Conservation (phyloP, 2,888 invertebrate genomes). For the Folsomia candida region DNA sequence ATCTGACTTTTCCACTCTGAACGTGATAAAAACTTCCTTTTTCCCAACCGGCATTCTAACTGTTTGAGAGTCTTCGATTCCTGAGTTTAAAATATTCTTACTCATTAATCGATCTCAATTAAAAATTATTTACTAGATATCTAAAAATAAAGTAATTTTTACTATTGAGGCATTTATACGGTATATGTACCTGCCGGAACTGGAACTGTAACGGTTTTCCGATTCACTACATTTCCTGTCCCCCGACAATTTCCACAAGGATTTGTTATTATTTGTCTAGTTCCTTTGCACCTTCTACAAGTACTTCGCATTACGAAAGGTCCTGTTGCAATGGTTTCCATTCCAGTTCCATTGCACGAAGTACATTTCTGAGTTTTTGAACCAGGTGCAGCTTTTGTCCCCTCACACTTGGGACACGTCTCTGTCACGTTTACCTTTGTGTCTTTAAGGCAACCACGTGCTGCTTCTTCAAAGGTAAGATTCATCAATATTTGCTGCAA, state of each 20-base stretch:
- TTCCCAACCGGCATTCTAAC: slow-evolving; percentile 88
- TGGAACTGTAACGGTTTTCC: slow-evolving; percentile 83
- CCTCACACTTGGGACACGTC: slow-evolving; percentile 83
- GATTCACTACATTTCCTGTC: slow-evolving; percentile 84
- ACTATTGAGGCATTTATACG: too few species aligned
- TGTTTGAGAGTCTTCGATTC: slow-evolving; percentile 96
- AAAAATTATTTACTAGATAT: background rate
- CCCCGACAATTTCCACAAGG: slow-evolving; percentile 92
- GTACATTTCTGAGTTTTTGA: slow-evolving; percentile 83
- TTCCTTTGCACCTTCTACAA: slow-evolving; percentile 85
- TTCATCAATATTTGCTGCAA: slow-evolving; percentile 75
- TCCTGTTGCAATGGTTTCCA: slow-evolving; percentile 83
- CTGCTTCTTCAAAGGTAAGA: slow-evolving; percentile 88
- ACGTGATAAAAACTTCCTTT: slow-evolving; percentile 90
- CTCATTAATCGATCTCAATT: background rate
- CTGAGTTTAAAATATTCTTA: slow-evolving; percentile 53
- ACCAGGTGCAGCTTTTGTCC: slow-evolving; percentile 84
- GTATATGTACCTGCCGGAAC: slow-evolving; percentile 85
- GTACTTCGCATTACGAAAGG: slow-evolving; percentile 97
- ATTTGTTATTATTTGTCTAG: slow-evolving; percentile 79
- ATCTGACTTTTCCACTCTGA: slow-evolving; percentile 82
- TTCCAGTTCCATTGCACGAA: slow-evolving; percentile 94
- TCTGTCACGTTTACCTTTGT: slow-evolving; percentile 88
- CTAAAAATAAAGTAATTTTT: background rate
- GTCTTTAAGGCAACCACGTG: slow-evolving; percentile 92